Base-by-base conservation (phyloP, 2,888 invertebrate species). In the Melipona bicolor region DNA sequence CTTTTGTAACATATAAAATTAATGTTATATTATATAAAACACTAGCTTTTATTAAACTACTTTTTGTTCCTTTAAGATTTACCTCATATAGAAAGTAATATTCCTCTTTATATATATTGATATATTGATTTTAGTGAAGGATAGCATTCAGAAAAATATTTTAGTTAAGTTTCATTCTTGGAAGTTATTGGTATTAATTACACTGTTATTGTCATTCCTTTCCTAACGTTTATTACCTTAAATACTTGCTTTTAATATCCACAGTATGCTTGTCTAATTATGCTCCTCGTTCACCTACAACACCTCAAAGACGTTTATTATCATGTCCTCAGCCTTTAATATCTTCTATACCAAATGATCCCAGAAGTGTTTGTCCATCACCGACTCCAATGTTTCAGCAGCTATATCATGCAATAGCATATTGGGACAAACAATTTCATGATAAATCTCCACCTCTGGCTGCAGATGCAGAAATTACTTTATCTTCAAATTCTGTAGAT, bases 301-400 rank as follows among this genome's bases (percentile, higher is more conserved):
- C 91, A 64, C 90, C 92, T 65, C 91, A 93, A 73, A 90, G 91
- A 77, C 93, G 92, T 78, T 90, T 94, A 84, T 86, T 93, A 65
- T 92, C 92, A 52, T 92, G 90, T 81, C 92, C 93, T 6, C 92
- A 92, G 72, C 83, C 93, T 15, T 74, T 91, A 52, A 87, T 90
- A 49, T 87, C 92, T 54, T 75, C 86, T 79, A 81, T 89, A 61
- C 72, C 82, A 24, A 76, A 83, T 71, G 79, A 79, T 82, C 50
- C 86, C 69, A 92, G 89, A 86, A 92, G 91, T 75, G 84, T 88
- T 78, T 94, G 95, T 83, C 95, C 95, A 61, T 94, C 95, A 24
- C 95, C 95, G 76, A 95, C 95, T 11, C 95, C 96, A 65, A 92
- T 95, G 89, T 95, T 95, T 90, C 96, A 95, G 87, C 95, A 95